These are phyloP conservation scores for Sipha maydis DNA, from an alignment of 2,888 invertebrate species.

Conservation along the genomic window DNA sequence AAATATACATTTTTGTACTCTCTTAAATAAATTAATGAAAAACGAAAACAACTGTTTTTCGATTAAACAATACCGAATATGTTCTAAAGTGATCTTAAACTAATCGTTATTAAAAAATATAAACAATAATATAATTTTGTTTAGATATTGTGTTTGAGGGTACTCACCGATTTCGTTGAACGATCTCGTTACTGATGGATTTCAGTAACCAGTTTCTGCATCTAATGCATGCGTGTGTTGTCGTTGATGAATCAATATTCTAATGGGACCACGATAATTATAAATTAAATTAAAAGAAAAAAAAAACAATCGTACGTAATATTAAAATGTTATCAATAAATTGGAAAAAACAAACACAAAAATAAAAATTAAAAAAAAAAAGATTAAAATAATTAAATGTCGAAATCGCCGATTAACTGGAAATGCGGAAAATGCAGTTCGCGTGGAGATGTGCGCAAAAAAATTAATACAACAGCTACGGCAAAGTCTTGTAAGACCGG, in stretches of 20 bases:
- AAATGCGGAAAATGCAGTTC: too few species aligned
- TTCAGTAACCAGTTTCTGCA: too few species aligned
- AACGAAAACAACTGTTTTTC: neutral
- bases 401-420: too few species aligned
- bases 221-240: neutral
- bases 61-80: neutral
- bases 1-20: neutral
- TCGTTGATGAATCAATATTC: neutral
- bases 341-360: too few species aligned
- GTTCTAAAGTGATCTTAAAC: too few species aligned
- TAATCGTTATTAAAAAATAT: neutral
- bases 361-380: too few species aligned
- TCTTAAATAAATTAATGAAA: neutral
- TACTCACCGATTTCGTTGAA: constrained; percentile 18
- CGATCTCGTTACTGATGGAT: neutral
- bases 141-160: neutral
- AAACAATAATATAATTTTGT: neutral
- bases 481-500: neutral
- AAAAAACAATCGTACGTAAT: neutral
- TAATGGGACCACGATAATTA: neutral
- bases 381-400: too few species aligned
- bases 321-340: too few species aligned
- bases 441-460: neutral
- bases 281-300: neutral
- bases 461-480: too few species aligned